Base-by-base conservation (phyloP, 2,113 vertebrate species). In the Chloropsis cyanopogon region DNA sequence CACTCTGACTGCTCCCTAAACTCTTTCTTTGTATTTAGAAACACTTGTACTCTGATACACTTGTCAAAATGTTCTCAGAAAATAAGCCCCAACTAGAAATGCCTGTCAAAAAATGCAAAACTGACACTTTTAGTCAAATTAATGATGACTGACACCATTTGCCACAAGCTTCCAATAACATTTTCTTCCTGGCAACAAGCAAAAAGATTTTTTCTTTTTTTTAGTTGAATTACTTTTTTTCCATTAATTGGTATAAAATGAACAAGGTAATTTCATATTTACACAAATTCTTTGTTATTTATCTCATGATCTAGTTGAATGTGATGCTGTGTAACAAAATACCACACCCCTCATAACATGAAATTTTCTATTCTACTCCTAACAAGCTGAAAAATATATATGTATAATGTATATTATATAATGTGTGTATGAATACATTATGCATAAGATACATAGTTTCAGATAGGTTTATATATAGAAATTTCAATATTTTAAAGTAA, bases 41-140 rank as follows among this genome's bases (percentile, higher is more conserved):
- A 52, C 44, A 4, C 42, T 88, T 77, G 69, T 61, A 8, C 50
- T 47, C 53, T 4, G 84, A 61, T 82, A 44, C 33, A 44, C 63
- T 88, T 91, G 54, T 83, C 61, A 88, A 94, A 96, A 90, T 54
- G 46, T 57, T 35, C 93, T 46, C 39, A 56, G 66, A 77, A 86
- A 86, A 92, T 80, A 83, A 94, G 71, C 33, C 24, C 68, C 57
- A 84, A 19, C 91, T 39, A 64, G 93, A 95, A 95, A 54, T 82
- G 44, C 47, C 52, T 70, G 72, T 64, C 52, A 89, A 82, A 53
- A 35, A 89, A 91, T 64, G 17, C n/a, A 42, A 59, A 97, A 70
- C 84, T 86, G 60, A 87, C 87, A 93, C 84, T 66, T 90, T 47
- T 35, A 41, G 83, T 83, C 75, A 94, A 88, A 80, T 82, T 78